These are phyloP conservation scores for Dipodomys merriami DNA, from an alignment of 2,113 vertebrate species.

Conservation along the genomic window DNA sequence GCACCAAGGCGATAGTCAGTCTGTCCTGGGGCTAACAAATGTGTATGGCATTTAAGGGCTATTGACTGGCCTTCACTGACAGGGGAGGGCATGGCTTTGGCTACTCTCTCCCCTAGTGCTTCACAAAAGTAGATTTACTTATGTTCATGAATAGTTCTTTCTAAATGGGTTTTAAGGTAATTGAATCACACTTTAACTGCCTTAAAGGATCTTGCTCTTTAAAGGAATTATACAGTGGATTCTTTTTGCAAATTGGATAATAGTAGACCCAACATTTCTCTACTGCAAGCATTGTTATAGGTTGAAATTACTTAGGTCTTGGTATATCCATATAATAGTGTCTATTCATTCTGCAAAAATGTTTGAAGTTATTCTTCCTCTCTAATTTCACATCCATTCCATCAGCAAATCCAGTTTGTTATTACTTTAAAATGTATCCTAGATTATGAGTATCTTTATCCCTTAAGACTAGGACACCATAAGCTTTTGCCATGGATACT, in stretches of 20 bases:
- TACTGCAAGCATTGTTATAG: constrained; percentile 58
- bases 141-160: constrained; percentile 49
- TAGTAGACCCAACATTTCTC: constrained; percentile 36
- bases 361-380: neutral
- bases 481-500: neutral
- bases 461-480: neutral
- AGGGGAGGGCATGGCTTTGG: neutral
- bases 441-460: neutral
- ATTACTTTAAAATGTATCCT: neutral
- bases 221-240: constrained; percentile 47
- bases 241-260: constrained; percentile 61
- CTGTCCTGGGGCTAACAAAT: neutral
- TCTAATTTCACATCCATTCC: neutral
- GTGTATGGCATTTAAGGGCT: no score
- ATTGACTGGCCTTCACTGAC: neutral
- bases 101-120: neutral
- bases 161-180: constrained; percentile 65
- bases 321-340: constrained; percentile 43
- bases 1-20: neutral
- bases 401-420: neutral
- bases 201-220: constrained; percentile 47
- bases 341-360: constrained; percentile 36
- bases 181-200: constrained; percentile 65
- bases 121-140: constrained; percentile 50
- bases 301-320: constrained; percentile 60